Evolutionary conservation across 2,888 invertebrate genomes (phyloP).

Genomic region (Galeruca laticollis): DNA sequence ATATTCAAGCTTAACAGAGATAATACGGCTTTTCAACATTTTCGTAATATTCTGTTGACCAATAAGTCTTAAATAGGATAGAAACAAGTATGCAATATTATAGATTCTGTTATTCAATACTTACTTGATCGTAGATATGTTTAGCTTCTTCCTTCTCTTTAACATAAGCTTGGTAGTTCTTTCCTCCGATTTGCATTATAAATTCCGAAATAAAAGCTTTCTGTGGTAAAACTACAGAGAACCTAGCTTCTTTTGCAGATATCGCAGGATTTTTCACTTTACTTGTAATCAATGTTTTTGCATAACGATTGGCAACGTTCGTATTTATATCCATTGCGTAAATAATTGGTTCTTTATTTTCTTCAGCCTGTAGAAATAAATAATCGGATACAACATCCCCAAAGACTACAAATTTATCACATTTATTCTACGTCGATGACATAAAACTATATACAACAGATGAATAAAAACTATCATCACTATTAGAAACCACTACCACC

Average conservation of each 20-base stretch:
- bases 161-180: slow-evolving; percentile 74
- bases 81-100: too few relatives aligned
- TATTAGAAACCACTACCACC: too few relatives aligned
- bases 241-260: slow-evolving; percentile 73
- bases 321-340: slow-evolving; percentile 74
- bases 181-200: slow-evolving; percentile 74
- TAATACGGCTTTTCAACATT: too few relatives aligned
- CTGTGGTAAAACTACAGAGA: slow-evolving; percentile 76
- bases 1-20: too few relatives aligned
- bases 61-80: too few relatives aligned
- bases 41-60: too few relatives aligned
- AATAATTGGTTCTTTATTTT: slow-evolving; percentile 63
- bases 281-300: slow-evolving; percentile 75
- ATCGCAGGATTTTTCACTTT: slow-evolving; percentile 73
- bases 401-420: too few relatives aligned
- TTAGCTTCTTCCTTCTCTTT: slow-evolving; percentile 76
- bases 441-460: too few relatives aligned
- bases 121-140: slow-evolving; percentile 60
- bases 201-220: slow-evolving; percentile 79
- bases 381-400: too few relatives aligned
- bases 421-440: too few relatives aligned
- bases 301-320: slow-evolving; percentile 75
- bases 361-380: neutral
- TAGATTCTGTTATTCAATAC: neutral
- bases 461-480: too few relatives aligned